Percentiles rank a stretch among this genome's conserved stretches.
These are phyloP conservation scores for Microtus pennsylvanicus DNA, from an alignment of 2,113 vertebrate species.

Conservation along the genomic window DNA sequence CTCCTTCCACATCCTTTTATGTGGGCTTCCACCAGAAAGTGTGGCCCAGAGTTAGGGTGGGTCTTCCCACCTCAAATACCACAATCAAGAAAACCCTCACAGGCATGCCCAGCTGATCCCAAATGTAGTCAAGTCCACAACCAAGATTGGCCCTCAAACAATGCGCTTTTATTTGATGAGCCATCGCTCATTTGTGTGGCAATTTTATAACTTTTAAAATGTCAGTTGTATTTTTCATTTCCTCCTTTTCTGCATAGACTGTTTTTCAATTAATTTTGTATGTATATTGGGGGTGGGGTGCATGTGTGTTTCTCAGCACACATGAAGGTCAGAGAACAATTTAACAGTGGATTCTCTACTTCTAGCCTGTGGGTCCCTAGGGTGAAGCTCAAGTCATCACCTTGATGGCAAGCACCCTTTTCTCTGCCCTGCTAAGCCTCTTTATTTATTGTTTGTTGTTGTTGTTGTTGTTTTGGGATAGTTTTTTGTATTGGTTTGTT, in stretches of 20 bases:
- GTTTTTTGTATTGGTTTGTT: neutral
- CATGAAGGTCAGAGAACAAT: neutral
- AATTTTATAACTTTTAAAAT: neutral
- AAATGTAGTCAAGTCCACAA: neutral
- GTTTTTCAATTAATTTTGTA: neutral
- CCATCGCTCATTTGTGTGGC: neutral
- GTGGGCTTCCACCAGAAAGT: neutral
- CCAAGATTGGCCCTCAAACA: neutral
- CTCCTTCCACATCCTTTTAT: neutral
- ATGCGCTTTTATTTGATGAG: neutral
- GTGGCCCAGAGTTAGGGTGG: neutral
- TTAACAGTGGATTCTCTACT: neutral
- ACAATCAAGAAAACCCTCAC: neutral
- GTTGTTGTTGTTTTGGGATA: neutral
- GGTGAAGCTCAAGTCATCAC: neutral
- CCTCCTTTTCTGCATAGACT: neutral
- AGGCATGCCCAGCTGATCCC: neutral
- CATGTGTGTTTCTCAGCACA: too few relatives aligned
- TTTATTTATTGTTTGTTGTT: neutral
- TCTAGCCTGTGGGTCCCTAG: too few relatives aligned
- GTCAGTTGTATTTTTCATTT: neutral
- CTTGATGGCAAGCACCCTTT: neutral
- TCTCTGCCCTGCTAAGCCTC: neutral
- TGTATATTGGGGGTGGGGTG: too few relatives aligned
- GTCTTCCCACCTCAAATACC: neutral